Evolutionary conservation across 2,113 vertebrate species (phyloP), one percentile per base, ranked within the genome.

Genomic region (Egretta garzetta): DNA sequence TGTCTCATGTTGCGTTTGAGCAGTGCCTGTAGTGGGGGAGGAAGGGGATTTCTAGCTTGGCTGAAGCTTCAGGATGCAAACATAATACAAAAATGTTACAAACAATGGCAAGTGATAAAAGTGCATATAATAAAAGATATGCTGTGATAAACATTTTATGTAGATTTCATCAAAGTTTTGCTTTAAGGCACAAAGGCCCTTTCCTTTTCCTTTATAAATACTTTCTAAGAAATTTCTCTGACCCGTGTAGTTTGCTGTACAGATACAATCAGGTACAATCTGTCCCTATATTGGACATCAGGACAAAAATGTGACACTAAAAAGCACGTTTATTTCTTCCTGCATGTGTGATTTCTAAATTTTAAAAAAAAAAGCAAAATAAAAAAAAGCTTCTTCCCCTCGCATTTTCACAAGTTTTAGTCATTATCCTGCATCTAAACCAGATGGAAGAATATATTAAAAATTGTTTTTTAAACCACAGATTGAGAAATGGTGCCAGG

Each of bases 41-140:
- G 91, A 93, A 89, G 84, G 77, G 71, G 45, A n/a, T 72, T 89
- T 91, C 23, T 32, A 33, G 71, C 70, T 66, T 89, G 94, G 80
- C 81, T 72, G 43, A 10, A 76, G 80, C 67, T 79, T 90, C 91
- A 85, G 93, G 94, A 87, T 94, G 86, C 91, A 90, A 95, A 64
- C 74, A 24, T 23, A 39, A 73, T 43, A 82, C 33, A 80, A 87
- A 91, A 91, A 80, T 3, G 0, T 39, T 76, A 55, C 80, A 96
- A 97, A 96, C 73, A 93, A 85, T 96, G 93, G 84, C 94, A 95
- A 92, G 85, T 93, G 90, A 96, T 97, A 85, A 97, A 95, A 97
- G 86, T 73, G 6, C n/a, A 1, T 2, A 2, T 19, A 74, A 55
- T 83, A 76, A 80, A 95, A 81, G 80, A 68, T 87, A 67, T 1